phyloP scores from a whole-genome alignment of 2,797 vertebrate genomes.

The Margarornis squamiger region DNA sequence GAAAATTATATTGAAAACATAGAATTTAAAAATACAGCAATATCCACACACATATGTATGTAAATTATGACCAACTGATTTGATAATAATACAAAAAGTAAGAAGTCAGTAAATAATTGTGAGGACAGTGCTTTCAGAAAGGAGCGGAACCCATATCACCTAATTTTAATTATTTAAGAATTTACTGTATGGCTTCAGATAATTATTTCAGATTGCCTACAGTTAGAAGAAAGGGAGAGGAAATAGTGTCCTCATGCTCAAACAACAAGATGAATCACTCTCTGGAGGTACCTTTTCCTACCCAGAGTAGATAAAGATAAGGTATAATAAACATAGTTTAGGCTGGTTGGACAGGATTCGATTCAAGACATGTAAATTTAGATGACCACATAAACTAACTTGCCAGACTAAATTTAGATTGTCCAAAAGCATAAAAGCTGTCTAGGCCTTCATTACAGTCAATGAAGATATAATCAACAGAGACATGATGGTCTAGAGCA shows the following conservation, averaged over 20 bases:
- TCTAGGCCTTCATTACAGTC: neutral
- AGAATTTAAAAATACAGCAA: neutral
- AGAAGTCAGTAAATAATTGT: neutral
- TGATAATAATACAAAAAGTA: neutral
- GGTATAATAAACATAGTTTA: neutral
- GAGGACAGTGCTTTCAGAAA: neutral
- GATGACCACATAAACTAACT: neutral
- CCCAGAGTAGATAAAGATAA: neutral
- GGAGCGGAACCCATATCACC: neutral
- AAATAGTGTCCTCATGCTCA: neutral
- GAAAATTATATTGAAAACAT: neutral
- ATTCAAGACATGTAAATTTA: neutral
- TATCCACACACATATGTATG: accelerated
- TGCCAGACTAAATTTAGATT: neutral
- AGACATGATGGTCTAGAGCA: neutral
- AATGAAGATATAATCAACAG: neutral
- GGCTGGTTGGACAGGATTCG: neutral
- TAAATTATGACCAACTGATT: neutral
- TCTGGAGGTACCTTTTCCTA: neutral
- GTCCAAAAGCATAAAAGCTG: neutral
- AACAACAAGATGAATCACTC: neutral
- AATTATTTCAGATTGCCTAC: neutral
- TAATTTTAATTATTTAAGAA: neutral
- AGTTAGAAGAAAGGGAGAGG: neutral
- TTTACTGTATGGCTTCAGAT: neutral